These are phyloP conservation scores for Hemistola chrysoprasaria DNA, from an alignment of 2,888 invertebrate species.

Conservation along the genomic window DNA sequence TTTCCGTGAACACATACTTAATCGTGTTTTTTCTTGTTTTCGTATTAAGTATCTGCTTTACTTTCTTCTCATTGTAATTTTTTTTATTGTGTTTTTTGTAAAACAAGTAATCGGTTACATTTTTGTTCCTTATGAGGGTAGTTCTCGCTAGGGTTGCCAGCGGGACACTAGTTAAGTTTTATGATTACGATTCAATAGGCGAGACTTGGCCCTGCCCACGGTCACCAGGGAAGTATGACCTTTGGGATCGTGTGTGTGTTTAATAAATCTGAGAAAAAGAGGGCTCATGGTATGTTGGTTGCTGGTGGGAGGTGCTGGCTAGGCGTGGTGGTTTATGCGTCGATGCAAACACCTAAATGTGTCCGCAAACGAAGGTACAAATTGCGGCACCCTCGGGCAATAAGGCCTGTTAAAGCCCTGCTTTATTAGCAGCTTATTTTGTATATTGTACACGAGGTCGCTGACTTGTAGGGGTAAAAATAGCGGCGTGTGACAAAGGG, in stretches of 20 bases:
- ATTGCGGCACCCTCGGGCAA: constrained; percentile 63
- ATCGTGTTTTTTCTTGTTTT: constrained; percentile 31
- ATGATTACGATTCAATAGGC: constrained; percentile 65
- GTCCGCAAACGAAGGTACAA: constrained; percentile 68
- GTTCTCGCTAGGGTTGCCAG: constrained; percentile 48
- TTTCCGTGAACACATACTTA: constrained; percentile 21
- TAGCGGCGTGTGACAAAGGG: constrained; percentile 31
- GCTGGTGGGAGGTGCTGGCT: constrained; percentile 50
- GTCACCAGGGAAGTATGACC: constrained; percentile 48
- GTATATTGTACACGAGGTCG: constrained; percentile 44
- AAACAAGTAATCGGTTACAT: no score
- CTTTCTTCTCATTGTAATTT: no score
- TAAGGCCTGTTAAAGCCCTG: constrained; percentile 58
- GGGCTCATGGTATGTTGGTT: constrained; percentile 46
- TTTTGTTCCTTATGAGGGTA: constrained; percentile 21
- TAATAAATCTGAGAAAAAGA: constrained; percentile 24
- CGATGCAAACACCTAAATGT: constrained; percentile 72
- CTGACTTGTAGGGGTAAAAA: constrained; percentile 40
- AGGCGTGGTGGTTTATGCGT: constrained; percentile 71
- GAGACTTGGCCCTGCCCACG: constrained; percentile 57
- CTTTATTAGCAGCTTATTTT: constrained; percentile 44
- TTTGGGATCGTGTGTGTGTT: constrained; percentile 6
- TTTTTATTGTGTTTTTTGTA: no score
- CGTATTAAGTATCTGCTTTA: no score
- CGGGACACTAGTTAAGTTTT: constrained; percentile 60